Evolutionary conservation across 1,140 invertebrate genomes (phyloP), one percentile per base, ranked within the genome.

Genomic region (Chironomus tepperi): DNA sequence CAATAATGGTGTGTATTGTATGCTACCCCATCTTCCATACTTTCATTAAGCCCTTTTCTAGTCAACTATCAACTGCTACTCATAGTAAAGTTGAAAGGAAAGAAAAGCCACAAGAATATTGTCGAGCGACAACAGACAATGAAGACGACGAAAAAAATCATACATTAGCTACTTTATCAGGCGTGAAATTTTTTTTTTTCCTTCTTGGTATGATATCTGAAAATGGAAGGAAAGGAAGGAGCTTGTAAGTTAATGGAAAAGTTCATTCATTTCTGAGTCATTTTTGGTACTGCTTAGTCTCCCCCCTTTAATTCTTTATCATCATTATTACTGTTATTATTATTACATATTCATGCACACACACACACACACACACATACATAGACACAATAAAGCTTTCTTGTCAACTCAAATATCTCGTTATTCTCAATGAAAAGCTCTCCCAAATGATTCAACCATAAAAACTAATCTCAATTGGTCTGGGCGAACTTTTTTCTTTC

Each of bases 401-500:
- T 57, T 57, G 47, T 57, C 47, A 57, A 57, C 47, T 57, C 47
- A 57, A 57, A 12, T 57, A 5, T 12, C 47, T 57, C 15, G 2
- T 15, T 47, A 47, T 47, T 47, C 8, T 47, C 43, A 2, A 47
- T 43, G 15, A n/a, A 15, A 12, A 57, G 47, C 47, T n/a, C n/a
- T 57, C n/a, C n/a, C 12, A 70, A 70, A 70, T 70, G 65, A 70
- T 70, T 70, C 65, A 70, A 70, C 65, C 65, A 70, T 70, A 70
- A 70, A 70, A 70, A 70, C 65, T 70, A 70, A 70, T 70, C 65
- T 70, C 65, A 70, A 70, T 70, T 70, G 65, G 65, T 70, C 65
- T 70, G 65, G 65, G 19, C n/a, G 18, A 18, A 67, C n/a, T 67
- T 67, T 65, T 65, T 16, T 18, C 18, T 21, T 70, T 70, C 19